Evolutionary conservation across 1,140 invertebrate species (phyloP).

Genomic region (Gerris buenoi): DNA sequence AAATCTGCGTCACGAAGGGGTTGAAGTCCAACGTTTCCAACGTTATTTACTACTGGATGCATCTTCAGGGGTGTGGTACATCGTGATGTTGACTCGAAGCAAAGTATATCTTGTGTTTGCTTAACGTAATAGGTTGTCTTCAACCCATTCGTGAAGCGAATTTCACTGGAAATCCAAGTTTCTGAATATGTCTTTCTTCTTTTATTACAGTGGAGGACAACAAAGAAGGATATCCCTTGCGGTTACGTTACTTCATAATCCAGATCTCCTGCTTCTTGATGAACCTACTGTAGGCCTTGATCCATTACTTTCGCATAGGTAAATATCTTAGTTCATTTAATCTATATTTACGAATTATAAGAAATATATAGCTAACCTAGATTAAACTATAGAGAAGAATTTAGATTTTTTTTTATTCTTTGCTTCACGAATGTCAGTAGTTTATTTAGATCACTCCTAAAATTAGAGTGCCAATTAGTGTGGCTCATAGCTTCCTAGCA

Average conservation of each 20-base stretch:
- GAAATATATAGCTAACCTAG: neutral
- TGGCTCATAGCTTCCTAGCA: too few species aligned
- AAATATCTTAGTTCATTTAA: neutral
- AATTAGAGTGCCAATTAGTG: too few species aligned
- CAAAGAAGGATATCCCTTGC: conserved; percentile 2
- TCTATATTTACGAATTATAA: neutral
- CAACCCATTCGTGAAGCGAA: too few species aligned
- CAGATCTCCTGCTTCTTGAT: conserved; percentile 2
- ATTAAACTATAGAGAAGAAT: neutral
- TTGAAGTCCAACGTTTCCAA: too few species aligned
- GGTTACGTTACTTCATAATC: conserved; percentile 2
- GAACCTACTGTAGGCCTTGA: conserved; percentile 8
- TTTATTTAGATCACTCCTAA: neutral
- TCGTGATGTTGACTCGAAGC: too few species aligned
- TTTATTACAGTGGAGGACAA: conserved; percentile 9
- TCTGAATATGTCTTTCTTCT: too few species aligned
- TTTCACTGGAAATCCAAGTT: too few species aligned
- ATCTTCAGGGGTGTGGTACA: too few species aligned
- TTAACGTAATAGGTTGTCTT: too few species aligned
- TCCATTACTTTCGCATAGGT: conserved; percentile 2
- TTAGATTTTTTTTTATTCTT: neutral
- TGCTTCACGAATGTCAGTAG: neutral
- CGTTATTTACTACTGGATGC: too few species aligned
- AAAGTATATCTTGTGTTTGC: too few species aligned
- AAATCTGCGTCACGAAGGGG: too few species aligned